A percentile compares a stretch with the other conserved stretches of the same genome.
Evolutionary conservation across 2,888 invertebrate genomes (phyloP).

Genomic region (Incurvaria masculella): DNA sequence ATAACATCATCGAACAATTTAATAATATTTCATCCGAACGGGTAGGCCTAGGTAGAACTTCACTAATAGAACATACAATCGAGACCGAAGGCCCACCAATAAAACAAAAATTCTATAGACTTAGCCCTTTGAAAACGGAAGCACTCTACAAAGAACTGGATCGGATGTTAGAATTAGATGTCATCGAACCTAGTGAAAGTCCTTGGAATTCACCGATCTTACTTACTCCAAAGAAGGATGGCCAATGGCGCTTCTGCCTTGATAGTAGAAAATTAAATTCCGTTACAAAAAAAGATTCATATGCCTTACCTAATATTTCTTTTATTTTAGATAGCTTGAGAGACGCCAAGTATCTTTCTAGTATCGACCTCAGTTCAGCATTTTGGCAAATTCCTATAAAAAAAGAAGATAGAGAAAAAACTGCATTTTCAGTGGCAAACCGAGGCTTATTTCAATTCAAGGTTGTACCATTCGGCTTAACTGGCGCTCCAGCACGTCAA

Average conservation of each 20-base stretch:
- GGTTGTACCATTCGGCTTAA: conserved; percentile 9
- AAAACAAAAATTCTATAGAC: neutral
- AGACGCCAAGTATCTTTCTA: neutral
- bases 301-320: conserved; percentile 14
- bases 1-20: neutral
- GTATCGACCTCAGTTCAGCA: conserved; percentile 1
- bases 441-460: neutral
- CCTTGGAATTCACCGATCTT: conserved; percentile 3
- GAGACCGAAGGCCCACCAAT: neutral
- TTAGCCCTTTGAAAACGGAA: neutral
- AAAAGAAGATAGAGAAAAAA: conserved; percentile 4
- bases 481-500: conserved; percentile 4
- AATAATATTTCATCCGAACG: neutral
- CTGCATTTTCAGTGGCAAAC: conserved; percentile 8
- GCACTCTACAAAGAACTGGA: neutral
- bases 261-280: conserved; percentile 17
- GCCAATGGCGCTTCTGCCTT: conserved; percentile 15
- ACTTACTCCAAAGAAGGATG: neutral
- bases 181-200: neutral
- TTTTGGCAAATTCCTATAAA: conserved; percentile 10
- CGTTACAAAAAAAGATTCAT: conserved; percentile 13
- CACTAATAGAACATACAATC: neutral
- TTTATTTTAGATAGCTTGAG: neutral
- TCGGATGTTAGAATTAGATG: neutral
- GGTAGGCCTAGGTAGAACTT: neutral